phyloP scores from a whole-genome alignment of 2,888 invertebrate genomes.

The Dolichomitus sp. region DNA sequence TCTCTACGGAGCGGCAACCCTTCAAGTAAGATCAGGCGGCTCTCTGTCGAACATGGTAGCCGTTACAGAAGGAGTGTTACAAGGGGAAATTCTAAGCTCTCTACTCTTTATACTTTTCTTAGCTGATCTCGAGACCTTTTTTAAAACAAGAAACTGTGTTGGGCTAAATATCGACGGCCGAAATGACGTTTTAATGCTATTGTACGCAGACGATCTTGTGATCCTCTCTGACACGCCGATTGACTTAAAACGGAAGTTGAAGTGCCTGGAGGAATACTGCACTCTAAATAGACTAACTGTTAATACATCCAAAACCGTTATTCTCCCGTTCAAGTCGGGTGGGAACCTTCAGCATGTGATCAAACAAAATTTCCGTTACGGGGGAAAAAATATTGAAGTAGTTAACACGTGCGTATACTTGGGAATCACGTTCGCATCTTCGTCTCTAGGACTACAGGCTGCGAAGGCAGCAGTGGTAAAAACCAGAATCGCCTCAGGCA shows the following conservation, averaged over 20 bases:
- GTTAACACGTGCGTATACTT: slow-evolving; percentile 1
- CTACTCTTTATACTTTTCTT: slow-evolving; percentile 29
- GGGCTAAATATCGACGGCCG: slow-evolving; percentile 23
- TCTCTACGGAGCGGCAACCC: slow-evolving; percentile 25
- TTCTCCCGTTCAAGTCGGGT: slow-evolving; percentile 3
- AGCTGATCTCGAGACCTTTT: slow-evolving; percentile 18
- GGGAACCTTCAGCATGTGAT: neutral
- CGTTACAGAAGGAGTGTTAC: slow-evolving; percentile 4
- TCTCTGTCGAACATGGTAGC: neutral
- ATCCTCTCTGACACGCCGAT: neutral
- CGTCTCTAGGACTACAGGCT: neutral
- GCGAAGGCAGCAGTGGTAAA: neutral
- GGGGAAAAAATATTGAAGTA: neutral
- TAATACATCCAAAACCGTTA: slow-evolving; percentile 16
- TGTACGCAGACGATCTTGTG: slow-evolving; percentile 31
- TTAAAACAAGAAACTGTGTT: neutral
- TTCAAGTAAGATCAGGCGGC: slow-evolving; percentile 3
- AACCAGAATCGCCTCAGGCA: slow-evolving; percentile 1
- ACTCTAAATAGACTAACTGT: neutral
- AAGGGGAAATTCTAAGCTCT: slow-evolving; percentile 3
- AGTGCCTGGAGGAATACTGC: slow-evolving; percentile 22
- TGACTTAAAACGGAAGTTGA: slow-evolving; percentile 22
- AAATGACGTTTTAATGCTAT: neutral
- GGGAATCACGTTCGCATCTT: slow-evolving; percentile 26
- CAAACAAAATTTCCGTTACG: slow-evolving; percentile 6